Evolutionary conservation across 92 coral and sea anemone genomes (phyloP), one percentile per base, ranked within the genome.

Genomic region (Zoanthus sociatus): DNA sequence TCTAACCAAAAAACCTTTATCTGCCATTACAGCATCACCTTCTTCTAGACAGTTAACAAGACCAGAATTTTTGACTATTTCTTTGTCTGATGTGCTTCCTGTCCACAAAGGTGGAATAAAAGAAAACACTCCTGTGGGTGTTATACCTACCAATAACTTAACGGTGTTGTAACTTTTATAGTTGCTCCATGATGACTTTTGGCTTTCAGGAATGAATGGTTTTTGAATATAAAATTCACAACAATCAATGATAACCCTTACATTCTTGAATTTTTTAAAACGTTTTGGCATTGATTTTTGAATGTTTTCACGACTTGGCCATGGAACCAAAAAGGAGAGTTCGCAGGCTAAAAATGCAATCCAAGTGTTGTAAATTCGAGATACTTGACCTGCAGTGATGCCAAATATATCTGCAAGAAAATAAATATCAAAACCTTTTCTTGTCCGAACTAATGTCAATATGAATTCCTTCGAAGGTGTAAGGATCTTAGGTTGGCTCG

Each of bases 251-350:
- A 82, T 82, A 37, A 82, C 86, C 46, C 86, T 44, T 66, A 63
- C 46, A 33, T 82, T 64, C 31, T 63, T 17, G 61, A 82, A 64
- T 60, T 81, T 81, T 31, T 54, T 16, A 61, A 81, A 81, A 12
- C 78, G 76, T 63, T 64, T 82, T 16, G 86, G 86, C 9, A 82
- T 31, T 3, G 37, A n/a, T 63, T 33, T 58, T 37, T 82, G 77
- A 17, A 82, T 33, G 51, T 82, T 42, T 46, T 58, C 53, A 60
- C 76, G 76, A 21, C 32, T 16, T 60, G 86, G 86, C 88, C 88
- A 85, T 26, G 88, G 88, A 51, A 85, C 88, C 73, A 85, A 74
- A 70, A 85, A 85, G 18, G 88, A 85, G 51, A 85, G 55, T 75
- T 85, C 88, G n/a, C 81, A 21, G 58, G 81, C 53, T 66, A 56